Evolutionary conservation across 1,140 invertebrate genomes (phyloP), one percentile per base, ranked within the genome.

Genomic region (Drosophila athabasca): DNA sequence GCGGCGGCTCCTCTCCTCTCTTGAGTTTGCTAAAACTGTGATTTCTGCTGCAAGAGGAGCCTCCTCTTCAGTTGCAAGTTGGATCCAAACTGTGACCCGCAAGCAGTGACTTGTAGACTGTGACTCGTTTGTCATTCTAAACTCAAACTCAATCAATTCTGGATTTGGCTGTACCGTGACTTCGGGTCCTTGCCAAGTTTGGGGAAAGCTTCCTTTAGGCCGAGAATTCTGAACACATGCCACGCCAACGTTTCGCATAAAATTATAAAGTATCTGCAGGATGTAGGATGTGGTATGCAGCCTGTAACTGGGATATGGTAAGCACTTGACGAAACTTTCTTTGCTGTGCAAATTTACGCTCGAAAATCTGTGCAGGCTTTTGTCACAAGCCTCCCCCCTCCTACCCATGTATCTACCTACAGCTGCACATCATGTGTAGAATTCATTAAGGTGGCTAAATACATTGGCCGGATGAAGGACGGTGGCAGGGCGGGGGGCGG

Each of bases 391-490:
- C 67, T 72, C 79, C 3, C 8, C 31, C 31, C 7, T 3, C 0
- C 7, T 3, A 0, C 8, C 31, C 1, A 19, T 19, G 17, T 1
- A 39, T 11, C 11, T 5, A 39, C 35, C 35, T 39, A 13, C 11
- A 39, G 35, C 79, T 74, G 83, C 67, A 88, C 83, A 88, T 87
- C 83, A 88, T 88, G 83, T 88, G 83, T 88, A 88, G 83, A 88
- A 88, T 88, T 88, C 83, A 88, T 88, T 88, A 88, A 88, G 83
- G 83, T 88, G 83, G 77, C 83, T 88, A 88, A 88, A 88, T 88
- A 88, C 76, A 77, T 76, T 84, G 54, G 31, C 61, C 61, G 55
- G 55, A 43, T 26, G 48, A 29, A 11, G 35, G 3, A 11, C 11
- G 35, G 39, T 29, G 41, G 29, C 6, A 8, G 35, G 6, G 29